Evolutionary conservation across 2,113 vertebrate species (phyloP), one percentile per base, ranked within the genome.

Genomic region (Sinosuthora webbiana): DNA sequence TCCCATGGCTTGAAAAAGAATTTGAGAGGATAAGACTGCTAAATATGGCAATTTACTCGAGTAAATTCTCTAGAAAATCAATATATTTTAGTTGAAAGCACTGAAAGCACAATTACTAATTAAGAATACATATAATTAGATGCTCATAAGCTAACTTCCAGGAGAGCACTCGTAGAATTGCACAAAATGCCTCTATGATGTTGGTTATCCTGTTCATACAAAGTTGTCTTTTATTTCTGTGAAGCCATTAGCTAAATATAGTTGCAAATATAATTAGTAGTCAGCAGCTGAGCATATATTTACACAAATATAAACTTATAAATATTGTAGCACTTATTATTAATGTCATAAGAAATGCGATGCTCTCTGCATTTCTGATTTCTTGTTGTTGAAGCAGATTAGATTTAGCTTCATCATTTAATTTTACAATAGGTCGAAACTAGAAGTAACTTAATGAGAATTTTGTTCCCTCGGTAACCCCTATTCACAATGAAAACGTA

Each of bases 1-100:
- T 93, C 85, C 65, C 47, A 81, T 89, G 56, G 76, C 20, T 92
- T 92, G 88, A 71, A 88, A 95, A 95, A 89, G 27, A 37, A 90
- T 57, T 70, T 87, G 75, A 86, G 83, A 89, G 41, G 37, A 41
- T 68, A 90, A 88, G 18, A 70, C 68, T 87, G 28, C 79, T 86
- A 93, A 89, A 86, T 71, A 75, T 37, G 50, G 52, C 56, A 45
- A 90, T 88, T 94, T 74, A 63, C 30, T 90, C 1, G 0, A 80
- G 75, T 59, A 77, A 50, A 90, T 30, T 83, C 87, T 47, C 52
- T 70, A 81, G 76, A 77, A 96, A 92, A 88, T 53, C 60, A 28
- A 82, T 89, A 49, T 63, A 81, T 86, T 70, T 41, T 44, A 78
- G 24, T 64, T 70, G 80, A 94, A 83, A 92, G 37, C 64, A 74